A percentile compares a stretch with the other conserved stretches of the same genome.
Conservation (phyloP, 2,797 vertebrate genomes). For the Anguilla anguilla region DNA sequence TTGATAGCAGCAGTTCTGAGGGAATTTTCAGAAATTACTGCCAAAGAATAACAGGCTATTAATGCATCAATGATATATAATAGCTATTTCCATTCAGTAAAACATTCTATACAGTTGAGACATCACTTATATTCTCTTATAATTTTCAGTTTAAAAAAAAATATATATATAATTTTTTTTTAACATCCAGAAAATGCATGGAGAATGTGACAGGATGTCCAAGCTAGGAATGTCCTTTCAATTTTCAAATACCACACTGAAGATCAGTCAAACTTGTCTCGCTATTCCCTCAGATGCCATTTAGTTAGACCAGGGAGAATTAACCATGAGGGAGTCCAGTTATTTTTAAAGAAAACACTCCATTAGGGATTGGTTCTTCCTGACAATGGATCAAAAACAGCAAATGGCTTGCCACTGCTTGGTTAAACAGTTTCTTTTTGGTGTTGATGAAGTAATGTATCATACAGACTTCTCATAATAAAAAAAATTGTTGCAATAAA, state of each 20-base stretch:
- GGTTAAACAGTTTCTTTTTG: constrained; percentile 13
- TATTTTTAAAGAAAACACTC: constrained; percentile 76
- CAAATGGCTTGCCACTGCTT: background rate
- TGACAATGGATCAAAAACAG: constrained; percentile 7
- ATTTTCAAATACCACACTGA: background rate
- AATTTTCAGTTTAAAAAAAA: background rate
- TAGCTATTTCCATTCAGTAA: background rate
- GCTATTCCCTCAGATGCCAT: constrained; percentile 43
- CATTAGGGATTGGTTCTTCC: constrained; percentile 68
- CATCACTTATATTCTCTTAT: background rate
- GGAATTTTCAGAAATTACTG: background rate
- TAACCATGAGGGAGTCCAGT: constrained; percentile 68
- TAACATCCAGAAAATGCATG: background rate
- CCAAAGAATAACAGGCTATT: background rate
- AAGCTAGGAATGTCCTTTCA: background rate
- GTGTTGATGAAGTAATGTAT: background rate
- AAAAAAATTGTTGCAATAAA: background rate
- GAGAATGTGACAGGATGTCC: background rate
- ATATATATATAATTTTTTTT: background rate
- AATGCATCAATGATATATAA: background rate
- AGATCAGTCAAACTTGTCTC: constrained; percentile 61
- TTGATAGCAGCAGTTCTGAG: background rate
- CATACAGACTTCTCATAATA: background rate
- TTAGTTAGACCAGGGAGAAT: constrained; percentile 53
- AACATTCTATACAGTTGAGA: background rate